These are phyloP conservation scores for Andrena hattorfiana DNA, from an alignment of 2,888 invertebrate species.

Conservation along the genomic window DNA sequence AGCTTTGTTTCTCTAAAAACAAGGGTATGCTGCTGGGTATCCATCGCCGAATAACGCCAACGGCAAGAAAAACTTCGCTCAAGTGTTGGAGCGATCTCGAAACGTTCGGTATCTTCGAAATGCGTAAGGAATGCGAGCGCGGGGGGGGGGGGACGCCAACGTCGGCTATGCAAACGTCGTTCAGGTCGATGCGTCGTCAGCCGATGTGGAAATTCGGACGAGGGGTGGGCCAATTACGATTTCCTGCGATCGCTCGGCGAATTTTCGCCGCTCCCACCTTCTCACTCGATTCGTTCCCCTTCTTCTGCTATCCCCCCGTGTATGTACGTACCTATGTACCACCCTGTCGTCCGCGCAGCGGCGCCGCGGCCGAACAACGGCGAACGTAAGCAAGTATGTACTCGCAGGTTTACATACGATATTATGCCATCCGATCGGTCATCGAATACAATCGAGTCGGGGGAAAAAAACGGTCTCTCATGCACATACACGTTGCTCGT, in stretches of 20 bases:
- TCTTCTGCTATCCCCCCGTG: too few species aligned
- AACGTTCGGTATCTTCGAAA: neutral
- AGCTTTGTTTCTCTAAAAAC: neutral
- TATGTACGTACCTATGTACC: too few species aligned
- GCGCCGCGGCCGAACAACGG: too few species aligned
- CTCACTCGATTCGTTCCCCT: neutral
- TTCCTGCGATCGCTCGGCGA: neutral
- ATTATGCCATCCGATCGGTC: neutral
- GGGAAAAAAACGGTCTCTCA: conserved; percentile 18
- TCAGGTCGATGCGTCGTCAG: conserved; percentile 14
- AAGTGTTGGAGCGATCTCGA: conserved; percentile 7
- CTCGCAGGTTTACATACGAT: neutral
- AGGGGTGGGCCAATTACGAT: neutral
- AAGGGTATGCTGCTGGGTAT: too few species aligned
- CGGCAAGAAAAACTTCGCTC: neutral
- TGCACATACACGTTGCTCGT: conserved; percentile 6
- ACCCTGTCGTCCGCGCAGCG: neutral
- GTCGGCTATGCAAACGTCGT: conserved; percentile 1
- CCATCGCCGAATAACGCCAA: neutral
- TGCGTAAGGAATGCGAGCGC: conserved; percentile 6
- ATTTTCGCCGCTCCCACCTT: neutral
- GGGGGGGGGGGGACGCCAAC: neutral
- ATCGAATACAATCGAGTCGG: conserved; percentile 6
- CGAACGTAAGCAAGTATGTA: neutral
- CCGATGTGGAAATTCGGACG: conserved; percentile 30